phyloP scores from a whole-genome alignment of 1,140 invertebrate species.

The Conus betulinus region DNA sequence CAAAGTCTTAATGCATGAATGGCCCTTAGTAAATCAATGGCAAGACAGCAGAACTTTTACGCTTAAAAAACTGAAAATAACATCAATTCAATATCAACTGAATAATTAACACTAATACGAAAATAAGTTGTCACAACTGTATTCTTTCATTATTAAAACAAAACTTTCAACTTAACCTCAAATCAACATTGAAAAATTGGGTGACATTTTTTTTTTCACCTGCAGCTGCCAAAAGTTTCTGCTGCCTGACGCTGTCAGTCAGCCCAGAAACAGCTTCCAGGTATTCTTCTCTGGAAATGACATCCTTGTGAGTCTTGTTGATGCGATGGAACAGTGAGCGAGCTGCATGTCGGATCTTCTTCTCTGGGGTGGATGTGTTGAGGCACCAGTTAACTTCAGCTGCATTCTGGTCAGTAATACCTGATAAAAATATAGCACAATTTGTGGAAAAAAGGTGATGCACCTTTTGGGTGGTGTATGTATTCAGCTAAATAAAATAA shows the following conservation, averaged over 20 bases:
- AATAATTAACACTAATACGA: too few species aligned
- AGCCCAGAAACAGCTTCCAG: slow-evolving; percentile 62
- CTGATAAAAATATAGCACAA: slow-evolving; percentile 43
- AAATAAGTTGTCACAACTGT: too few species aligned
- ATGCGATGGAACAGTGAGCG: slow-evolving; percentile 84
- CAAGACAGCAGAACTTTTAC: too few species aligned
- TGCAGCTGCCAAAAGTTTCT: slow-evolving; percentile 65
- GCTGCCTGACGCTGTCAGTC: slow-evolving; percentile 57
- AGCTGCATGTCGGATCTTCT: slow-evolving; percentile 88
- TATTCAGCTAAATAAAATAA: neutral
- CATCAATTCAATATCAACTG: too few species aligned
- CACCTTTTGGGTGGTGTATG: too few species aligned
- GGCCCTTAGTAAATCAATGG: too few species aligned
- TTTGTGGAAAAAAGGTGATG: neutral
- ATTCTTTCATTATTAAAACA: too few species aligned
- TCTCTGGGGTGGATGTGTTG: slow-evolving; percentile 88
- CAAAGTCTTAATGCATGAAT: too few species aligned
- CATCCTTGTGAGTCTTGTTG: slow-evolving; percentile 62
- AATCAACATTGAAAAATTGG: too few species aligned
- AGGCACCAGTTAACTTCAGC: slow-evolving; percentile 88
- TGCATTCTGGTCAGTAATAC: slow-evolving; percentile 60
- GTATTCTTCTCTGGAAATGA: slow-evolving; percentile 79
- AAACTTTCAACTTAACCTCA: too few species aligned
- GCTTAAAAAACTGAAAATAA: too few species aligned
- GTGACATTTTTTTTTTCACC: slow-evolving; percentile 44